Evolutionary conservation across 2,888 invertebrate species (phyloP).

Genomic region (Drosophila mayaguana): DNA sequence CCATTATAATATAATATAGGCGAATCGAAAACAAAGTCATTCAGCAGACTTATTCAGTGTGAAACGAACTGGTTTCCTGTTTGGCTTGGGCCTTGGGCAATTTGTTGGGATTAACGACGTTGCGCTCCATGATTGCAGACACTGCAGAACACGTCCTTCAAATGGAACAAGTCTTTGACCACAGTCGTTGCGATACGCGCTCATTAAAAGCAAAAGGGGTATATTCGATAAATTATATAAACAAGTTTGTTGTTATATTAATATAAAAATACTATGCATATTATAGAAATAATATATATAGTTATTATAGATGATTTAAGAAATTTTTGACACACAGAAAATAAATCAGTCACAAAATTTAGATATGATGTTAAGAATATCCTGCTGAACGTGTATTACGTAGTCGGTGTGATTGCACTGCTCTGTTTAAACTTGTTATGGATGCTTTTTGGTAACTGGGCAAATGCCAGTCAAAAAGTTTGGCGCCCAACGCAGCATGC

Average conservation of each 20-base stretch:
- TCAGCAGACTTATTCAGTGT: not conserved
- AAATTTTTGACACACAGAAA: too few species aligned
- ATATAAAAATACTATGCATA: too few species aligned
- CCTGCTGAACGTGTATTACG: not conserved
- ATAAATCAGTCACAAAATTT: too few species aligned
- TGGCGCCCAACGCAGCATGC: slow-evolving; percentile 68
- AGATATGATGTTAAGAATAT: too few species aligned
- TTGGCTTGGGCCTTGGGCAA: slow-evolving; percentile 12
- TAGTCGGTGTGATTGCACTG: not conserved
- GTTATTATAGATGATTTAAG: too few species aligned
- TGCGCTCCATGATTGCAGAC: slow-evolving; percentile 42
- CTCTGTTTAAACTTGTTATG: slow-evolving; percentile 3
- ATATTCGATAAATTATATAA: not conserved
- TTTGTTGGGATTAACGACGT: slow-evolving; percentile 35
- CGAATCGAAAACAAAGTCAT: not conserved
- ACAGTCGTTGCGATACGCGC: slow-evolving; percentile 34
- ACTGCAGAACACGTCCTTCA: slow-evolving; percentile 55
- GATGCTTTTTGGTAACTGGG: slow-evolving; percentile 55
- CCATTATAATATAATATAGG: not conserved
- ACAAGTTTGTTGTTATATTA: too few species aligned
- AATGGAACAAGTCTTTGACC: slow-evolving; percentile 59
- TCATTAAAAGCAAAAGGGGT: not conserved
- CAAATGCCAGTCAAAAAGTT: slow-evolving; percentile 76
- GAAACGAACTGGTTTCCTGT: not conserved
- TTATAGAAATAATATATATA: too few species aligned